Conservation (phyloP, 2,888 invertebrate genomes). For the Lithophane ornitopus region DNA sequence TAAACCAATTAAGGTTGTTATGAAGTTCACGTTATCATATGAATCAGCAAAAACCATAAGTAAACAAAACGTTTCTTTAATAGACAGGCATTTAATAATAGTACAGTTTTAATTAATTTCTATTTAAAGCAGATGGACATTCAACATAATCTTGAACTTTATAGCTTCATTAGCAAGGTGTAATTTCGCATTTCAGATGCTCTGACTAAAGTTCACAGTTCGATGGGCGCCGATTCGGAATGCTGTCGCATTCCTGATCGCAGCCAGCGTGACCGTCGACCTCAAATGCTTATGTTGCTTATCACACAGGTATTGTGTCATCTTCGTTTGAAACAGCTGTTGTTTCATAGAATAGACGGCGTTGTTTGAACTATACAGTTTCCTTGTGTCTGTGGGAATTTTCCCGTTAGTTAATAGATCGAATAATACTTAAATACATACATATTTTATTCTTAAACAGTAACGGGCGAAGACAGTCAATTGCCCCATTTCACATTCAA, state of each 20-base stretch:
- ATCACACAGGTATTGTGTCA: constrained; percentile 59
- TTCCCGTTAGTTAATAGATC: constrained; percentile 29
- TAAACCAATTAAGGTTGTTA: constrained; percentile 37
- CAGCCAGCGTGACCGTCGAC: constrained; percentile 72
- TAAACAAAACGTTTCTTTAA: constrained; percentile 49
- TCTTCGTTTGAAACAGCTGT: constrained; percentile 50
- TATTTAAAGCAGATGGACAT: constrained; percentile 29
- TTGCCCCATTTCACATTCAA: no score
- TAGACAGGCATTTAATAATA: constrained; percentile 40
- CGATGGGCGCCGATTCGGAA: constrained; percentile 65
- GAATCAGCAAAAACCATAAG: constrained; percentile 46
- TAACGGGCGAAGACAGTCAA: no score
- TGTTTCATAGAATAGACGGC: constrained; percentile 51
- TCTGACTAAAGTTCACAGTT: constrained; percentile 67
- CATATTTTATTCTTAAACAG: background rate
- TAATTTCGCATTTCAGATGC: constrained; percentile 36
- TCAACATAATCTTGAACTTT: constrained; percentile 2
- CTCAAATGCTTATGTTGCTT: constrained; percentile 57
- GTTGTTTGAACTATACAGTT: constrained; percentile 45
- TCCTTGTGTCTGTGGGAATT: constrained; percentile 54
- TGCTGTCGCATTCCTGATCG: constrained; percentile 70
- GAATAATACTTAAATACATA: background rate
- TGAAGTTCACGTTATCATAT: constrained; percentile 30
- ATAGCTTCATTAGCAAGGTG: background rate
- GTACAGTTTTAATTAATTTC: constrained; percentile 37